Evolutionary conservation across 2,113 vertebrate species (phyloP), one percentile per base, ranked within the genome.

Genomic region (Chionodraco myersi): DNA sequence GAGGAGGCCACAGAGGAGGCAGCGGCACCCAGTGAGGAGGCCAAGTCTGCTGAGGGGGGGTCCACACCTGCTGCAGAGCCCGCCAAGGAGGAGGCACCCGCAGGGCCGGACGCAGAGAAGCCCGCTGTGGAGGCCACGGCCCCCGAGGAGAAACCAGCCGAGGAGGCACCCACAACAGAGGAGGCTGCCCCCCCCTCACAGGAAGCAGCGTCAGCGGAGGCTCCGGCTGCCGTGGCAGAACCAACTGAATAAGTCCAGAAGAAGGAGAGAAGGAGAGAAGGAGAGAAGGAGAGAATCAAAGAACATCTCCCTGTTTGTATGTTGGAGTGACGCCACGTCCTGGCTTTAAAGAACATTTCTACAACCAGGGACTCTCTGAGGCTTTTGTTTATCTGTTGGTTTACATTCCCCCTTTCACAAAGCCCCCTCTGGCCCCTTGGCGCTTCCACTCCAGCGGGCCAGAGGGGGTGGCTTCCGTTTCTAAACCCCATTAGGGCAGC

Each of bases 351-450:
- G 96, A 97, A 97, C 96, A 96, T 94, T 95, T 96, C 95, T 95
- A 96, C 96, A 95, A 96, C 95, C 96, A 96, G 96, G 97, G 97
- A 98, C 96, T 96, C 96, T 97, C 97, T 96, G 95, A 97, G 96
- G 91, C 88, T 90, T 92, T 95, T 86, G 84, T 93, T 90, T 93
- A 92, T 88, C 78, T 30, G 83, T 89, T 92, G 88, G 76, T 83
- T 77, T 84, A 88, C 72, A 75, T 83, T 79, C 73, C 72, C 75
- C 72, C 52, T 66, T 69, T 77, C 80, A 92, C 95, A 97, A 95
- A 96, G 95, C 97, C 95, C 96, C 95, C 94, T 95, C 95, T 91
- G 83, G 72, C 94, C 94, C 94, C 93, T 94, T 95, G 94, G 95
- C 95, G 91, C 93, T 93, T 94, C 94, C 95, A 96, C 96, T 96